Base-by-base conservation (phyloP, 2,888 invertebrate genomes). In the Oligia strigilis region DNA sequence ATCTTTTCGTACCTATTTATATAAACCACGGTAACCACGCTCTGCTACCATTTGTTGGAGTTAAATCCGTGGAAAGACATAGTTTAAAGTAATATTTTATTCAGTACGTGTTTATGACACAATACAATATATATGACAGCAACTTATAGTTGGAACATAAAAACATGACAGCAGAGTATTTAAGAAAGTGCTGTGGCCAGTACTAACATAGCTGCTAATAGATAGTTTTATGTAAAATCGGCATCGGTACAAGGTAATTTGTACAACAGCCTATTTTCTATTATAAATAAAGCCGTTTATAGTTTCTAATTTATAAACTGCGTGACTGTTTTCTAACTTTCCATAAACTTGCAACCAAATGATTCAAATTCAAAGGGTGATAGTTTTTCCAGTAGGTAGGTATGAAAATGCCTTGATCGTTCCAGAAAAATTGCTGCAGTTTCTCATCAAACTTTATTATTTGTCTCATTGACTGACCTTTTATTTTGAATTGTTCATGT, bases 141-240 rank as follows among this genome's bases (percentile, higher is more conserved):
- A n/a, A n/a, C n/a, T n/a, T n/a, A n/a, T n/a, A n/a, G n/a, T n/a
- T n/a, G n/a, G n/a, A n/a, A n/a, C n/a, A n/a, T n/a, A n/a, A n/a
- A n/a, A n/a, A n/a, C n/a, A n/a, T n/a, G n/a, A n/a, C n/a, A n/a
- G n/a, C n/a, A n/a, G n/a, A n/a, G n/a, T n/a, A n/a, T n/a, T n/a
- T n/a, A n/a, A n/a, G n/a, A n/a, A n/a, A n/a, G n/a, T n/a, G n/a
- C n/a, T n/a, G n/a, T n/a, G n/a, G n/a, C n/a, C n/a, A n/a, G n/a
- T n/a, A n/a, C n/a, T n/a, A n/a, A n/a, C n/a, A n/a, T n/a, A 96
- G 91, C 95, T 93, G 94, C 80, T 95, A 95, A 94, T 97, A 97
- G 96, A 94, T 90, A 89, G 85, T 81, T 87, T 55, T 77, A 87
- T 65, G 75, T 79, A 83, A 85, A 87, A 80, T 75, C 83, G 17